phyloP scores from a whole-genome alignment of 2,888 invertebrate species.

The Saturnia pavonia region DNA sequence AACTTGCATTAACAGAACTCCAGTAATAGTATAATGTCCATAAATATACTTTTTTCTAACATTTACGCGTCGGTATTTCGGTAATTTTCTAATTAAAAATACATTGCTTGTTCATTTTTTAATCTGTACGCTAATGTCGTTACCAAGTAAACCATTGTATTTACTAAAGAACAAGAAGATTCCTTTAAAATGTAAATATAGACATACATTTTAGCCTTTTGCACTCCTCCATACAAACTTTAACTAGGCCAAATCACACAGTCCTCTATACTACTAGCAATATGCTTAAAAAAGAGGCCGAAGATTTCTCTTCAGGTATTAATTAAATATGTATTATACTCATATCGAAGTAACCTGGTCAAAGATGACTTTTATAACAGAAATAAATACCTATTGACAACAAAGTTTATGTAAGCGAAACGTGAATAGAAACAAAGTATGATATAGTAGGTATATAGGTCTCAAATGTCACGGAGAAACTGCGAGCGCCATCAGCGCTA shows the following conservation, averaged over 20 bases:
- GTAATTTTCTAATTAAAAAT: background rate
- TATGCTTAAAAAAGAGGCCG: no score
- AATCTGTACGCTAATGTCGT: background rate
- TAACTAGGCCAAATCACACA: no score
- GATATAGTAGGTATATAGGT: constrained; percentile 39
- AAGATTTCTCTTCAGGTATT: no score
- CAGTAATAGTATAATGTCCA: background rate
- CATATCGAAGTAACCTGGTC: background rate
- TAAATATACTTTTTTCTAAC: background rate
- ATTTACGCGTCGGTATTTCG: background rate
- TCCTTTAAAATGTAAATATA: no score
- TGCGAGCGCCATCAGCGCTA: constrained; percentile 46
- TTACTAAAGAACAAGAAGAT: no score
- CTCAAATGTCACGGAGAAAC: constrained; percentile 55
- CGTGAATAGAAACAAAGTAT: constrained; percentile 17
- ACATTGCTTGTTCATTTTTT: background rate
- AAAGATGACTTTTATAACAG: background rate
- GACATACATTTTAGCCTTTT: no score
- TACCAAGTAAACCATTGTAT: no score
- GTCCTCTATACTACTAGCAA: no score
- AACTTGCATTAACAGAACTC: no score
- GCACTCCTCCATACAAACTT: no score
- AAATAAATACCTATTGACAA: background rate
- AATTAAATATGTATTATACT: background rate
- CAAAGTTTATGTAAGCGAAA: constrained; percentile 17